phyloP scores from a whole-genome alignment of 2,888 invertebrate species.

The Temnothorax rugatulus region DNA sequence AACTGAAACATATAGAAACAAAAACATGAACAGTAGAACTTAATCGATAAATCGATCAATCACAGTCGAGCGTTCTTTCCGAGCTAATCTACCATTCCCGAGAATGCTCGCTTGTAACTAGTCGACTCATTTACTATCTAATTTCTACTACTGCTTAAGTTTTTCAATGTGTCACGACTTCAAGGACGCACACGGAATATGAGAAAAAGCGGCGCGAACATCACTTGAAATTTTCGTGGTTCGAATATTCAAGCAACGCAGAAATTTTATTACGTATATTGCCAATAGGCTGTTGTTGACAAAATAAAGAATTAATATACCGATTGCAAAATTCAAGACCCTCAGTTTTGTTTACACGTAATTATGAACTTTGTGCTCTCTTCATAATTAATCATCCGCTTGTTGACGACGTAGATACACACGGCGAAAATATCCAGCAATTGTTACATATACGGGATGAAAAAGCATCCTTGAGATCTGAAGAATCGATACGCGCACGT shows the following conservation, averaged over 20 bases:
- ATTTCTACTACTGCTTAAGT: background rate
- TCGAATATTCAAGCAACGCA: background rate
- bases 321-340: background rate
- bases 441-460: background rate
- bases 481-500: background rate
- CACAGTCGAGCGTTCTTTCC: constrained; percentile 10
- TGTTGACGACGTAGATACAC: background rate
- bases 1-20: background rate
- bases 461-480: background rate
- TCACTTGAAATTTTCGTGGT: background rate
- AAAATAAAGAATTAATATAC: background rate
- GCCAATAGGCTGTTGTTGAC: background rate
- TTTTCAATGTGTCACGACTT: background rate
- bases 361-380: background rate
- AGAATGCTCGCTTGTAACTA: background rate
- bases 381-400: background rate
- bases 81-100: background rate
- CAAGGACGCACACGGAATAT: background rate
- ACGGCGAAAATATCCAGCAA: background rate
- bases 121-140: background rate
- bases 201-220: background rate
- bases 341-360: background rate
- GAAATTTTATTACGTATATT: background rate
- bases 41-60: constrained; percentile 18
- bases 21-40: constrained; percentile 3